Conservation (phyloP, 2,113 vertebrate species). For the Holacanthus passer region DNA sequence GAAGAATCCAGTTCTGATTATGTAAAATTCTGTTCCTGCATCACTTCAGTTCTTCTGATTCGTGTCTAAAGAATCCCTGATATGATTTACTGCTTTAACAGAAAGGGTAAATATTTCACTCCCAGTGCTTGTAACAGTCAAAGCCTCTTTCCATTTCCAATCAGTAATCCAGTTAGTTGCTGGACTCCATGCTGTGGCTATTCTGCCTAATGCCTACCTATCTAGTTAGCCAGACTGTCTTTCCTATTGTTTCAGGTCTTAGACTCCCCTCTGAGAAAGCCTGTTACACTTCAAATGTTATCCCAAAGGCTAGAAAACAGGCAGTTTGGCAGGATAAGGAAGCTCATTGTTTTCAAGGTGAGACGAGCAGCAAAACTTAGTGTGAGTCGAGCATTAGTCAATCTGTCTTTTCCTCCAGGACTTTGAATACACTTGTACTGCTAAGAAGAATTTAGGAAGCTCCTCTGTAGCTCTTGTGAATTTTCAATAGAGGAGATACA, state of each 20-base stretch:
- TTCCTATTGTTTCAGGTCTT: conserved; percentile 63
- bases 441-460: background rate
- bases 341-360: conserved; percentile 51
- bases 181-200: conserved; percentile 48
- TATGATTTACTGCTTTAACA: conserved; percentile 25
- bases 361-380: conserved; percentile 35
- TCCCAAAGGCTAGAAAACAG: conserved; percentile 30
- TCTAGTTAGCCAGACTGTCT: conserved; percentile 64
- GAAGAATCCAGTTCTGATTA: background rate
- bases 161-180: conserved; percentile 69
- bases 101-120: conserved; percentile 33
- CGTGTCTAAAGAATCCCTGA: conserved; percentile 10
- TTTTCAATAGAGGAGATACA: background rate
- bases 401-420: conserved; percentile 25
- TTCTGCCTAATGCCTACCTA: conserved; percentile 67
- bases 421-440: background rate
- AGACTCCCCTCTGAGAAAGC: conserved; percentile 53
- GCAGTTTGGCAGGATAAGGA: conserved; percentile 40
- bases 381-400: conserved; percentile 33
- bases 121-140: conserved; percentile 33
- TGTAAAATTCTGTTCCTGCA: conserved; percentile 2
- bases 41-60: background rate
- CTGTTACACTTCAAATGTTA: conserved; percentile 58
- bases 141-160: conserved; percentile 60
- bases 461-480: background rate